phyloP scores from a whole-genome alignment of 2,113 vertebrate genomes.

The Patagioenas fasciata region DNA sequence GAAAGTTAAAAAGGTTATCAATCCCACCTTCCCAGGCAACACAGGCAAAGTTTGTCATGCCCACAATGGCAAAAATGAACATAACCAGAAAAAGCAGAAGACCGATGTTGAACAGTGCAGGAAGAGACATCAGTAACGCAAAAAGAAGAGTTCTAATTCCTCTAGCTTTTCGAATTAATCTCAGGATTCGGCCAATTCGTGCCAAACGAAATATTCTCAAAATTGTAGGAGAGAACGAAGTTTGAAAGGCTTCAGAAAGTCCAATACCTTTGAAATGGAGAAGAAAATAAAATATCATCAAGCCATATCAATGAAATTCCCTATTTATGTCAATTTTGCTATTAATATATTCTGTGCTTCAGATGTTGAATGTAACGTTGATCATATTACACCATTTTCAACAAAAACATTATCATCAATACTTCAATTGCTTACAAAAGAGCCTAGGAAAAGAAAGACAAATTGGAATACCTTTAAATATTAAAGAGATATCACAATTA shows the following conservation, averaged over 20 bases:
- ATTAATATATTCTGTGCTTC: neutral
- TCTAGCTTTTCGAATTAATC: slow-evolving; percentile 88
- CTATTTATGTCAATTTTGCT: neutral
- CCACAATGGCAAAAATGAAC: slow-evolving; percentile 98
- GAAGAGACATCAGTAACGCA: slow-evolving; percentile 97
- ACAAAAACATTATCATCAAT: neutral
- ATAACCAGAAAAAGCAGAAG: slow-evolving; percentile 96
- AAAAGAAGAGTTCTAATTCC: slow-evolving; percentile 95
- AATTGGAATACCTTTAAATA: neutral
- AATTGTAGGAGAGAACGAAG: slow-evolving; percentile 86
- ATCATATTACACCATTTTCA: neutral
- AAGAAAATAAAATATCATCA: neutral
- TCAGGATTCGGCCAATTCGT: slow-evolving; percentile 90
- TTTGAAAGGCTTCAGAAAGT: slow-evolving; percentile 78
- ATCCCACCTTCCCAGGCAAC: slow-evolving; percentile 78
- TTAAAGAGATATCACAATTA: neutral
- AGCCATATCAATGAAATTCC: neutral
- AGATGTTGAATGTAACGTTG: neutral
- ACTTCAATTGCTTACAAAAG: neutral
- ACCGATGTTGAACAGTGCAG: slow-evolving; percentile 95
- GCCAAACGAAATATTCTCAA: slow-evolving; percentile 90
- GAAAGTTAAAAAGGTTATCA: slow-evolving; percentile 93
- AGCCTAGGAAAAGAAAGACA: neutral
- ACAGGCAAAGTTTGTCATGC: slow-evolving; percentile 92
- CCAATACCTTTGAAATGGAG: slow-evolving; percentile 79